A percentile compares a stretch with the other conserved stretches of the same genome.
Conservation (phyloP, 2,888 invertebrate species). For the Dryococelus australis region DNA sequence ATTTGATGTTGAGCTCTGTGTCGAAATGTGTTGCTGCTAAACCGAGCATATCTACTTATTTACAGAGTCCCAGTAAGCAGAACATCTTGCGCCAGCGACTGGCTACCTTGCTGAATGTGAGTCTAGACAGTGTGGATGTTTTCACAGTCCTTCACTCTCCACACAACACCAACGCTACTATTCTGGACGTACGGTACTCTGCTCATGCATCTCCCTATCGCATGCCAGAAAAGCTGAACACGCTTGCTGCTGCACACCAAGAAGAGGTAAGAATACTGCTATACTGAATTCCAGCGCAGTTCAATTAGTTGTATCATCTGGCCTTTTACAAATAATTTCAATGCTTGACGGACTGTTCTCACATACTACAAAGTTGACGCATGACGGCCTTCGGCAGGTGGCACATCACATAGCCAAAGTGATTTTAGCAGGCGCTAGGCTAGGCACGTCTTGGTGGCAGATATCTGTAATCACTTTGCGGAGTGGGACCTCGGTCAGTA, state of each 20-base stretch:
- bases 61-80: constrained; percentile 68
- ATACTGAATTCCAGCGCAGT: constrained; percentile 32
- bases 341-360: too few species aligned
- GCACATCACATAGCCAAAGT: too few species aligned
- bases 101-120: constrained; percentile 77
- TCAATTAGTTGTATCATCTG: too few species aligned
- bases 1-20: too few species aligned
- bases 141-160: constrained; percentile 86
- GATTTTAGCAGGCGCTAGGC: too few species aligned
- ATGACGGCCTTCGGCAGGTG: too few species aligned
- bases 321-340: too few species aligned
- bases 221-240: constrained; percentile 85
- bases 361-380: too few species aligned
- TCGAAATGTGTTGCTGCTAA: too few species aligned
- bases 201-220: constrained; percentile 96
- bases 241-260: constrained; percentile 77
- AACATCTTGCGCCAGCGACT: constrained; percentile 71
- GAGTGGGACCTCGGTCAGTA: too few species aligned
- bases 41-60: not conserved
- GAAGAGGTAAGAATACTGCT: constrained; percentile 62
- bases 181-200: constrained; percentile 87
- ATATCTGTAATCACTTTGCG: too few species aligned
- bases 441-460: too few species aligned
- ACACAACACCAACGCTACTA: constrained; percentile 59
- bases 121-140: constrained; percentile 86